Evolutionary conservation across 1,140 invertebrate species (phyloP).

Genomic region (Penaeus vannamei): DNA sequence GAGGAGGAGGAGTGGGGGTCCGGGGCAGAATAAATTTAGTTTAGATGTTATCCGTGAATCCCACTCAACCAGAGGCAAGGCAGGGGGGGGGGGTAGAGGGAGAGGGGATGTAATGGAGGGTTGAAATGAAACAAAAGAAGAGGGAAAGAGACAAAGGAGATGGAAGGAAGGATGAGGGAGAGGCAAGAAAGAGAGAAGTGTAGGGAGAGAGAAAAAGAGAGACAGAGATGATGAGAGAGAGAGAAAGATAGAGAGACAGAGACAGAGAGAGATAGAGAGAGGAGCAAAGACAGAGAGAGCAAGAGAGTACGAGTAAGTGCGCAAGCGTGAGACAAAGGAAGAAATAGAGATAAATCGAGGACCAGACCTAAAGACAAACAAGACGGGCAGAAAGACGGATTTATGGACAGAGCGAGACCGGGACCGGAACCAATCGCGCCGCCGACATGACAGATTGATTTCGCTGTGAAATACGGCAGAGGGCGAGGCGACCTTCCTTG

Average conservation of each 20-base stretch:
- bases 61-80: not conserved
- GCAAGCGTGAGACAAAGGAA: no score
- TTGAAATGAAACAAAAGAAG: not conserved
- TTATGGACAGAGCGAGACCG: no score
- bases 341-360: no score
- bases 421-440: no score
- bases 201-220: constrained; percentile 39
- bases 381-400: no score
- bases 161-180: not conserved
- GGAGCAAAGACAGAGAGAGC: not conserved
- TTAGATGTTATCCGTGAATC: constrained; percentile 2
- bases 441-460: no score
- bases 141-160: not conserved
- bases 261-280: not conserved
- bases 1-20: no score
- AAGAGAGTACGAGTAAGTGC: no score
- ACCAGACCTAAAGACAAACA: no score
- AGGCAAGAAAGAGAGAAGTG: constrained; percentile 14
- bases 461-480: not conserved
- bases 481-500: not conserved
- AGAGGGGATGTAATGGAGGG: no score
- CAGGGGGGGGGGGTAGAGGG: not conserved
- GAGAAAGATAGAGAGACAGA: constrained; percentile 16
- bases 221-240: constrained; percentile 36
- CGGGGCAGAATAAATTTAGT: no score